Evolutionary conservation across 2,113 vertebrate genomes (phyloP), one percentile per base, ranked within the genome.

Genomic region (Tenebrosternarchus preto): DNA sequence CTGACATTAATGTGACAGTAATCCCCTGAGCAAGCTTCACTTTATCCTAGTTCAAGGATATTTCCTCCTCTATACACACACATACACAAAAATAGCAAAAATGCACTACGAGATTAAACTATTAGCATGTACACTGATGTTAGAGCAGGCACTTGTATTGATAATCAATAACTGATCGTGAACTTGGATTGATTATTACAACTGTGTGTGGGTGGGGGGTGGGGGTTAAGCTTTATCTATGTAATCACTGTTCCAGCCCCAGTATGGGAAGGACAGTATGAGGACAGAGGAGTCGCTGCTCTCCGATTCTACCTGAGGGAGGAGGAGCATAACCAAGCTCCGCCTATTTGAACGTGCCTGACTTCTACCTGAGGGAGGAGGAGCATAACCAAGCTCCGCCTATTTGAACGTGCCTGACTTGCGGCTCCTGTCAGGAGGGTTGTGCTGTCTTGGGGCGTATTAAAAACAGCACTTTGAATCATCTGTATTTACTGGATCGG

Each of bases 1-100:
- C 90, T 89, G 91, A 92, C 91, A 92, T 89, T 76, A 80, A 85
- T 87, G 86, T 91, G 91, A 91, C 91, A 90, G 86, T 82, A 81
- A 84, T 85, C 91, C 88, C 87, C 83, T 61, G 81, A 87, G 91
- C 88, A 86, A 87, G 83, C 83, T 77, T 86, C 84, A 86, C 83
- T 87, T 86, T 77, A 78, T 71, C 79, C 76, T 82, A 85, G 85
- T 88, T 90, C 88, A 92, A 90, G 88, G 86, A 90, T 89, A 82
- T 84, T 84, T 85, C 60, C 24, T n/a, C 9, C 50, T 50, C 43
- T 50, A 50, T 19, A 57, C n/a, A n/a, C n/a, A n/a, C n/a, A n/a
- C n/a, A n/a, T n/a, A n/a, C n/a, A n/a, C n/a, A 77, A 73, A 71
- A 71, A 53, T 53, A 12, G 22, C 69, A 25, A 31, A 56, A 27